Base-by-base conservation (phyloP, 2,113 vertebrate genomes). In the Junco hyemalis region DNA sequence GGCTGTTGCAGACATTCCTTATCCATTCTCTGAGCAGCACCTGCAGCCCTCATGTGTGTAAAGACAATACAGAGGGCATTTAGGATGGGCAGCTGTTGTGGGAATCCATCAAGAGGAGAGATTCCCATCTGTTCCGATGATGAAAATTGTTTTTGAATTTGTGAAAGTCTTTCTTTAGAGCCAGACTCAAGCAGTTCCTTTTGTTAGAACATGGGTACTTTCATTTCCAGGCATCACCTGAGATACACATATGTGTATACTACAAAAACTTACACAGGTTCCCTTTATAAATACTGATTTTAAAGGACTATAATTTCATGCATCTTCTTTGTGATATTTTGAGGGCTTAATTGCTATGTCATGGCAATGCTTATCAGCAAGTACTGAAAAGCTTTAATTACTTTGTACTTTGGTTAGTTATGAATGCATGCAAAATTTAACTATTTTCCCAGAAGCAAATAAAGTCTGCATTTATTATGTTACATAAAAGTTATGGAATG, bases 341-440 rank as follows among this genome's bases (percentile, higher is more conserved):
- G 95, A 97, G 89, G 74, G 56, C 56, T 97, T 98, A 98, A 98
- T 98, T 97, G 93, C 89, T 97, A 70, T 97, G 97, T 97, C 96
- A 97, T 93, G 61, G 90, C 80, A 97, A 86, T 77, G 92, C 96
- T 98, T 98, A 98, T 97, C 97, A 97, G 91, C 96, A 97, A 81
- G 90, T 93, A 95, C 14, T 97, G 97, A 96, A 97, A 97, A 98
- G 93, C 96, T 95, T 97, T 98, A 98, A 98, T 98, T 98, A 96
- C 94, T 98, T 97, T 96, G 86, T 97, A 96, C 96, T 95, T 97
- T 51, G 56, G 54, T 97, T 97, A 92, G 94, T 96, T 97, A 96
- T 86, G 94, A 97, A 97, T 95, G 92, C 92, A 95, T 96, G 86
- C 69, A 96, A 97, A 98, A 97, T 97, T 96, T 96, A 97, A 97